Evolutionary conservation across 2,113 vertebrate species (phyloP).

Genomic region (Procavia capensis): DNA sequence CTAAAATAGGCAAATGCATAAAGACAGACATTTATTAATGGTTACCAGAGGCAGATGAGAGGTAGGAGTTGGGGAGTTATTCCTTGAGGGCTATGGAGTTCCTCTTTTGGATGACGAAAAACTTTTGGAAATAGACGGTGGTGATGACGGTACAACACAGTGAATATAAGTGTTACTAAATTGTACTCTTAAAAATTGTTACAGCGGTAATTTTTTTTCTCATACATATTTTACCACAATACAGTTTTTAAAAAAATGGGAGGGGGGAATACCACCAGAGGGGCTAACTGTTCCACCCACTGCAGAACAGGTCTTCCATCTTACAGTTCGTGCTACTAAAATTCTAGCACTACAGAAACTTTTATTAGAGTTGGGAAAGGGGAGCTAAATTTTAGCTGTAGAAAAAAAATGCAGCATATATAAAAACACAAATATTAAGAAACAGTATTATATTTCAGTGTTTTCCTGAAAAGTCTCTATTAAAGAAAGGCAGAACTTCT

Average conservation of each 20-base stretch:
- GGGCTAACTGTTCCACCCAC: constrained; percentile 40
- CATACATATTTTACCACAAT: neutral
- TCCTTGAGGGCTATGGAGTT: neutral
- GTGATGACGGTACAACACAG: too few species aligned
- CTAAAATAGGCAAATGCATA: neutral
- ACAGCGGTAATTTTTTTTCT: neutral
- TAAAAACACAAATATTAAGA: constrained; percentile 17
- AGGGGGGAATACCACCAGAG: constrained; percentile 26
- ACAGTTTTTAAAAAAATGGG: too few species aligned
- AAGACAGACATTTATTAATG: neutral
- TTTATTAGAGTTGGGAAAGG: neutral
- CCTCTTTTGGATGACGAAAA: neutral
- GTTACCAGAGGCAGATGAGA: neutral
- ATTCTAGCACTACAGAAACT: neutral
- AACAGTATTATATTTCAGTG: neutral
- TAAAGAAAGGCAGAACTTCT: neutral
- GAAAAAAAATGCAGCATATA: constrained; percentile 23
- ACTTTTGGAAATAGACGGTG: neutral
- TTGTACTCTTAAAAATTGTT: too few species aligned
- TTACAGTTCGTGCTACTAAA: constrained; percentile 22
- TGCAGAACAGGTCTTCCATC: constrained; percentile 55
- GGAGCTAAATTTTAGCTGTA: neutral
- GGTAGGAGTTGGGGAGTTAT: neutral
- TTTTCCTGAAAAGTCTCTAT: neutral
- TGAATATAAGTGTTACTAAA: too few species aligned